Evolutionary conservation across 2,888 invertebrate genomes (phyloP), one percentile per base, ranked within the genome.

Genomic region (Junonia oenone): DNA sequence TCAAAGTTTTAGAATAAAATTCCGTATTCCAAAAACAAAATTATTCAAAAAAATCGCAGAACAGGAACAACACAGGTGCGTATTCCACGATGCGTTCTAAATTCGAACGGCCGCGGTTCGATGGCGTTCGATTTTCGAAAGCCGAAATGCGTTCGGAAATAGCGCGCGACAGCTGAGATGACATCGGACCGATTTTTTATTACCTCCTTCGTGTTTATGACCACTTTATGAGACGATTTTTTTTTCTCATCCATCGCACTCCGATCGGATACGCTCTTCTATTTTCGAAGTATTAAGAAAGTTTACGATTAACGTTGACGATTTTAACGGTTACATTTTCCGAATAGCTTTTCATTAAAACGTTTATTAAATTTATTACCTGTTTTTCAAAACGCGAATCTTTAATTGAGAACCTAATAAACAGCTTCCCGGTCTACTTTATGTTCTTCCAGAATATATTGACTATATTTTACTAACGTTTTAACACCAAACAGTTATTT

Each of bases 111-210:
- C 50, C 79, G 75, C 74, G 69, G 77, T 83, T 82, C 82, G 82
- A 86, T 83, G 78, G 72, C 68, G 84, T 88, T 89, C 89, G 89
- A 89, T 90, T 85, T 87, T 83, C 75, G 79, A 85, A 84, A 75
- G 74, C 71, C 68, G 65, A 63, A 65, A 62, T 63, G 68, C 73
- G 86, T 83, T 86, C 85, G 75, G 78, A 89, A 89, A 89, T 89
- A 89, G 83, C 86, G 72, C 83, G 78, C 86, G 88, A 88, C 89
- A 89, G 90, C 89, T 89, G 90, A 89, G 76, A 81, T 83, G 83
- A 83, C 86, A 81, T 81, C 79, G 78, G 75, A 76, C 64, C 71
- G 71, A 75, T 83, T 89, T 87, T 89, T 90, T 89, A 88, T 86
- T 84, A 78, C 87, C 81, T 81, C 82, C 85, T 77, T 81, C 82